Base-by-base conservation (phyloP, 2,113 vertebrate species). In the Scomber colias region DNA sequence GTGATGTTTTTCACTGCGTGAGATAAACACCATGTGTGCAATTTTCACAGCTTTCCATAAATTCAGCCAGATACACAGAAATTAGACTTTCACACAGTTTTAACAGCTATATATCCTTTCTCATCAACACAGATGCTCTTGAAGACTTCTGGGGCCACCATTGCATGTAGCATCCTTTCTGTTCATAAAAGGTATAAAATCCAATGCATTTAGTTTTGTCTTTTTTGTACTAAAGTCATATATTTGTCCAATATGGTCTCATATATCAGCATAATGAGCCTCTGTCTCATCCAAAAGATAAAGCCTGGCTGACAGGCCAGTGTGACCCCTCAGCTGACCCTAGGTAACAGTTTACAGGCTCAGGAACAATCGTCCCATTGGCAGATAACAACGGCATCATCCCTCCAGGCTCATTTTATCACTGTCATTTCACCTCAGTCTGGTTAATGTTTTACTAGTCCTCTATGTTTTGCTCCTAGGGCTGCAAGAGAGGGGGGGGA, bases 401-500 rank as follows among this genome's bases (percentile, higher is more conserved):
- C 90, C 89, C 92, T 92, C 60, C 85, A 77, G 91, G 85, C 89
- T 82, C 87, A 89, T 90, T 94, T 84, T 87, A 89, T 94, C 94
- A 93, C 71, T 79, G 89, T 92, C 94, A 91, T 88, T 87, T 87
- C 74, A 84, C 78, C 79, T 81, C 82, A 13, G 27, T 81, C 87
- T 82, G 88, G 94, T 94, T 95, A 95, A 95, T 95, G 93, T 94
- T 95, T 95, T 86, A 93, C 92, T 66, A 71, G 35, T 71, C 77
- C 77, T 77, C 77, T 59, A 5, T 72, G 72, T 88, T 79, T 80
- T 73, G 50, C 80, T 35, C 61, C 61, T 61, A 48, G 3, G 75
- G 56, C 75, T 50, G 54, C 60, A 55, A 49, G 60, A 71, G 73
- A 46, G 66, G 50, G 69, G 87, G 21, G 21, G 21, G 68, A 71